Evolutionary conservation across 2,888 invertebrate genomes (phyloP).

Genomic region (Papilio protenor): DNA sequence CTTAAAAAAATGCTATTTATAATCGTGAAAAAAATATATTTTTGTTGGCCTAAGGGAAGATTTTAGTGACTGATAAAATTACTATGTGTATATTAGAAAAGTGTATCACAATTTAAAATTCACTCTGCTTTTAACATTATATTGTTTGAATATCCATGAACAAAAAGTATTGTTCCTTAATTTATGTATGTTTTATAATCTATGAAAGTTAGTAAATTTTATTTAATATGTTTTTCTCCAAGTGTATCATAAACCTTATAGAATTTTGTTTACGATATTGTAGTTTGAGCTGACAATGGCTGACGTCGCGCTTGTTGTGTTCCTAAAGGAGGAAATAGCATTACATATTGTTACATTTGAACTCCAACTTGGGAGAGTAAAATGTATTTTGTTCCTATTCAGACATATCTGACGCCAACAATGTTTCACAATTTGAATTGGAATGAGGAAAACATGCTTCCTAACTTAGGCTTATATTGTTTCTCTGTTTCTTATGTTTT

Average conservation of each 20-base stretch:
- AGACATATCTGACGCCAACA: conserved; percentile 34
- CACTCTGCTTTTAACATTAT: too few relatives aligned
- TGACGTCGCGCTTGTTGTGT: conserved; percentile 42
- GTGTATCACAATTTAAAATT: too few relatives aligned
- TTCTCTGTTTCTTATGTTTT: background rate
- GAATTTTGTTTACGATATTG: conserved; percentile 44
- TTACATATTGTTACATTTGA: conserved; percentile 44
- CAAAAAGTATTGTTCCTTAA: too few relatives aligned
- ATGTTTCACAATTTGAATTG: conserved; percentile 1
- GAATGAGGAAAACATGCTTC: conserved; percentile 16
- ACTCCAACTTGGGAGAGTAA: conserved; percentile 41
- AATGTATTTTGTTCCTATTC: conserved; percentile 40
- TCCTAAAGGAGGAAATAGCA: conserved; percentile 42
- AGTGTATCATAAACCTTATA: conserved; percentile 24
- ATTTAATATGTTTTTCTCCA: background rate
- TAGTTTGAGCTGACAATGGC: conserved; percentile 44
- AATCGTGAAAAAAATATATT: too few relatives aligned
- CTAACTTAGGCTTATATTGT: background rate
- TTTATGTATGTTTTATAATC: too few relatives aligned
- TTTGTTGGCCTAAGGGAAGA: too few relatives aligned
- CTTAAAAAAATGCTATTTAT: background rate
- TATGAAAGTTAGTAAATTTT: background rate
- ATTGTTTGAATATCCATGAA: too few relatives aligned
- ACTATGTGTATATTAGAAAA: too few relatives aligned
- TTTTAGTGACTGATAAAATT: too few relatives aligned